Base-by-base conservation (phyloP, 64 coral and sea anemone genomes). In the Porites lutea region DNA sequence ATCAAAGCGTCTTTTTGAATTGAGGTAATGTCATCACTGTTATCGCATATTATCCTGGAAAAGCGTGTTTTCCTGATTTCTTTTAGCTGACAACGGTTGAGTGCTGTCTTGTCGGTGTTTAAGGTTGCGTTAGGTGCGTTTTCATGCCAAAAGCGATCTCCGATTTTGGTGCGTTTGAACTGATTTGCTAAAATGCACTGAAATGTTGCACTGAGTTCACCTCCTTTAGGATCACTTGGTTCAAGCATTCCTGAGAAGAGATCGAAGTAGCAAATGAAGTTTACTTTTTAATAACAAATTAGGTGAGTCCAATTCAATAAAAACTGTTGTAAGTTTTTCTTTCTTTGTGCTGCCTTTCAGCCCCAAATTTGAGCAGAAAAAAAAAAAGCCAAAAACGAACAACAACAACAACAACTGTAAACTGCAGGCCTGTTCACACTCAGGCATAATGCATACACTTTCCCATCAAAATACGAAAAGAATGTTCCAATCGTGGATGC, bases 31-130 rank as follows among this genome's bases (percentile, higher is more conserved):
- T 59, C 3, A 0, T 49, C 51, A 11, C 20, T 7, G 18, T 91
- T 84, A n/a, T 85, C 79, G 55, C 89, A 91, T 3, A 91, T 91
- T 50, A 91, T 5, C 5, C 50, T 57, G 10, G 52, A 49, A 7
- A 55, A 57, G 1, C 50, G 20, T 6, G 11, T n/a, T 11, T 54
- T 78, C 57, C 75, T 55, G 12, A 78, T 22, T 27, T 78, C 75
- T 22, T 51, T 11, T 7, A 78, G 50, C 19, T 78, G 75, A 4
- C 19, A 16, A 9, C 0, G 1, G 13, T 49, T 78, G 18, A 78
- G 55, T 20, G 51, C 75, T 78, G 75, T 78, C 51, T 73, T 16
- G 37, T n/a, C 19, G 4, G 51, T 51, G 19, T 51, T 54, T 52
- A 18, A 9, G 2, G 2, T 8, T 19, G 4, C 8, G 43, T 69